Percentiles rank a stretch among this genome's conserved stretches.
These are phyloP conservation scores for Crotalus helleri DNA, from an alignment of 2,113 vertebrate species.

Conservation along the genomic window DNA sequence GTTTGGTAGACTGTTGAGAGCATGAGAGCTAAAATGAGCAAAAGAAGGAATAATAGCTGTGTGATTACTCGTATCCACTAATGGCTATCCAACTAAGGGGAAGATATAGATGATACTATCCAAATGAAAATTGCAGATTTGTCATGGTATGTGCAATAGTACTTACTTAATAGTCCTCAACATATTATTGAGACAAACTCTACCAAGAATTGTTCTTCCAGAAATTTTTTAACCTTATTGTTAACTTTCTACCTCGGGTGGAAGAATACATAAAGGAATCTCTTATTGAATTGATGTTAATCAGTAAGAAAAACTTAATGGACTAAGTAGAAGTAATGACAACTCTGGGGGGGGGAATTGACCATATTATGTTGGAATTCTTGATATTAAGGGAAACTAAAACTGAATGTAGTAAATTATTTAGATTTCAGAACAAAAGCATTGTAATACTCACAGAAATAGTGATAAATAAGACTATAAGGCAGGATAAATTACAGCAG, in stretches of 20 bases:
- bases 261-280: neutral
- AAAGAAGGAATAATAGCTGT: neutral
- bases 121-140: neutral
- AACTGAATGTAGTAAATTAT: neutral
- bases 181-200: neutral
- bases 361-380: neutral
- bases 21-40: neutral
- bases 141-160: neutral
- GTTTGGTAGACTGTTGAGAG: neutral
- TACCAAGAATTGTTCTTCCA: neutral
- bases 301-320: neutral
- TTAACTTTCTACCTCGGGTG: neutral
- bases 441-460: neutral
- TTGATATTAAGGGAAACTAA: neutral
- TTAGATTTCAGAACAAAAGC: neutral
- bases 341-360: neutral
- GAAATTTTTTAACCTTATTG: neutral
- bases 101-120: neutral
- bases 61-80: neutral
- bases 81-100: neutral
- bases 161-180: neutral
- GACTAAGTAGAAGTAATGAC: neutral
- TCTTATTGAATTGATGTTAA: neutral
- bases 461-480: neutral
- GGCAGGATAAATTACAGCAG: neutral